A percentile compares a stretch with the other conserved stretches of the same genome.
These are phyloP conservation scores for Dinothrombium tinctorium DNA, from an alignment of 1,140 invertebrate genomes.

Conservation along the genomic window DNA sequence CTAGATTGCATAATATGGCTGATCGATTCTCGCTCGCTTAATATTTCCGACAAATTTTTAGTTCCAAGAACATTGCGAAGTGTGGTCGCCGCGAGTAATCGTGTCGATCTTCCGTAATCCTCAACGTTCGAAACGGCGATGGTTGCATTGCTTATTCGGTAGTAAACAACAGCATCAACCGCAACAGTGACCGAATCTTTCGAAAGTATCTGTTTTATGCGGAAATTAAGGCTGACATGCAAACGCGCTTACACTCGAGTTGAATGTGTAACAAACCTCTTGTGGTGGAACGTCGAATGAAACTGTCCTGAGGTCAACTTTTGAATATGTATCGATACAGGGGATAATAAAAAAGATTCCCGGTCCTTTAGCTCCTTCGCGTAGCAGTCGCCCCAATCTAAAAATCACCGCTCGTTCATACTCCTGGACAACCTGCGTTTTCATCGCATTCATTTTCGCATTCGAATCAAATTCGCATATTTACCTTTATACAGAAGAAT, in stretches of 20 bases:
- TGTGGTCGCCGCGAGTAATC: conserved; percentile 22
- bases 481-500: conserved; percentile 84
- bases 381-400: conserved; percentile 50
- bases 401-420: conserved; percentile 77
- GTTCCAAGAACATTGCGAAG: conserved; percentile 30
- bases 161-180: conserved; percentile 43
- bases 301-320: conserved; percentile 30
- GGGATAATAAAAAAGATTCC: conserved; percentile 29
- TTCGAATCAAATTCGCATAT: no score
- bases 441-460: no score
- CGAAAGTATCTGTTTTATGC: conserved; percentile 41
- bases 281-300: conserved; percentile 35
- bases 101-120: conserved; percentile 24
- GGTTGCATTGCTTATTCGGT: conserved; percentile 33
- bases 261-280: conserved; percentile 21
- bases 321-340: conserved; percentile 30
- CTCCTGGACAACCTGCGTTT: conserved; percentile 72
- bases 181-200: conserved; percentile 78
- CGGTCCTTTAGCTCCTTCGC: conserved; percentile 59
- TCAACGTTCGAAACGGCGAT: conserved; percentile 35
- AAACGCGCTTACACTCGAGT: no score
- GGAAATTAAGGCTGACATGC: no score
- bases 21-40: conserved; percentile 29
- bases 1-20: conserved; percentile 25
- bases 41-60: conserved; percentile 28